Conservation (phyloP, 2,113 vertebrate species). For the Myrmecobius fasciatus region DNA sequence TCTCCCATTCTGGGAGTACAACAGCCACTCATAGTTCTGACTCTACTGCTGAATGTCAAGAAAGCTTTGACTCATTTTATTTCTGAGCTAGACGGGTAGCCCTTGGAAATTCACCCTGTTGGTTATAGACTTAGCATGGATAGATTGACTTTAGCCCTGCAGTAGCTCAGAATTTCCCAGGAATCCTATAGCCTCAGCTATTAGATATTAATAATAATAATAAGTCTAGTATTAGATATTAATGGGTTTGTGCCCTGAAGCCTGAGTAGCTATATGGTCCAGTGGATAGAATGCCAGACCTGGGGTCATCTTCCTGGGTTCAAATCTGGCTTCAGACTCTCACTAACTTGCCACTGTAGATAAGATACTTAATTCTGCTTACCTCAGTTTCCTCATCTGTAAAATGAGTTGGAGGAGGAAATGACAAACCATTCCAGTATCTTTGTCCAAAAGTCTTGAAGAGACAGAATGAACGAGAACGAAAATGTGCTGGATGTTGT, state of each 20-base stretch:
- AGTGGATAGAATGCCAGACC: neutral
- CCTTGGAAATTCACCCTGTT: neutral
- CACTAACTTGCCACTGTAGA: neutral
- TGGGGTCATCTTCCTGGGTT: neutral
- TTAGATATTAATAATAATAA: neutral
- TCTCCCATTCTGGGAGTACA: neutral
- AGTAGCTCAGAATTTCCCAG: neutral
- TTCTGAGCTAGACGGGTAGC: neutral
- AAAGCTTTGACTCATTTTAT: neutral
- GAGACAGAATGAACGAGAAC: neutral
- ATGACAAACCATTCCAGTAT: neutral
- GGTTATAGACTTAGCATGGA: neutral
- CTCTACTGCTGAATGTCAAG: neutral
- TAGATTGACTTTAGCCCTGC: neutral
- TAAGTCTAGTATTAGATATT: neutral
- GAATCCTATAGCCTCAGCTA: neutral
- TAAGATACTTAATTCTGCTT: neutral
- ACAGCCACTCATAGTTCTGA: neutral
- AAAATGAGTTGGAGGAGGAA: neutral
- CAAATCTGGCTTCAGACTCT: neutral
- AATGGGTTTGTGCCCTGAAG: neutral
- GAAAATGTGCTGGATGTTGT: neutral
- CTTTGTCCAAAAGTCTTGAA: neutral
- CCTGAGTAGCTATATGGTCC: neutral
- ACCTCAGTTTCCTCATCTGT: neutral